Percentiles rank a stretch among this genome's conserved stretches.
Conservation (phyloP, 2,888 invertebrate genomes). For the Amphipyra tragopoginis region DNA sequence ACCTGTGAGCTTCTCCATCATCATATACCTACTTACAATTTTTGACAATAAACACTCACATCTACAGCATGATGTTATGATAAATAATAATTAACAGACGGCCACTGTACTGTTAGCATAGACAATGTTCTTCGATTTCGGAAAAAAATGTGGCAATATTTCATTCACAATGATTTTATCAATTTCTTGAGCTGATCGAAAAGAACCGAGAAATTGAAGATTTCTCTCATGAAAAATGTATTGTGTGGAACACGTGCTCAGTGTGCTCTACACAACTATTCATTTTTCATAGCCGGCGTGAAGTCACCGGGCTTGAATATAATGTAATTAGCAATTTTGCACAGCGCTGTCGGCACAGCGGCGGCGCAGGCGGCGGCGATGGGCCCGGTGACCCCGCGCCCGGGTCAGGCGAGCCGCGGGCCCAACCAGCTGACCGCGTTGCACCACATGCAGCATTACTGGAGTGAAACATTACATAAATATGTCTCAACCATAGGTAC, state of each 20-base stretch:
- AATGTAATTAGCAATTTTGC: constrained; percentile 87
- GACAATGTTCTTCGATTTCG: too few species aligned
- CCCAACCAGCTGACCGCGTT: constrained; percentile 68
- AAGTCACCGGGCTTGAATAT: constrained; percentile 70
- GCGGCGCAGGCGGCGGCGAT: constrained; percentile 51
- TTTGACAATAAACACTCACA: too few species aligned
- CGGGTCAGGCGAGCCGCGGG: constrained; percentile 64
- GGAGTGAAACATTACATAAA: constrained; percentile 49
- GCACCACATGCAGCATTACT: constrained; percentile 66
- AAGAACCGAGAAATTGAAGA: too few species aligned
- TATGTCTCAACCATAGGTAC: not conserved
- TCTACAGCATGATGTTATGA: too few species aligned
- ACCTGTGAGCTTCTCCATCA: too few species aligned
- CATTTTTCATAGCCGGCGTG: constrained; percentile 47
- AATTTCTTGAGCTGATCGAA: too few species aligned
- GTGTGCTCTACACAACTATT: too few species aligned
- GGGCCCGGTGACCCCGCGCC: constrained; percentile 71
- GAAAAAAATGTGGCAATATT: too few species aligned
- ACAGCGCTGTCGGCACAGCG: constrained; percentile 75
- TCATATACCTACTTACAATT: too few species aligned
- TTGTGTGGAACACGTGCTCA: constrained; percentile 58
- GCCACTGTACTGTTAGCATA: too few species aligned
- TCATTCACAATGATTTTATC: too few species aligned
- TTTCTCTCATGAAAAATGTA: constrained; percentile 37
- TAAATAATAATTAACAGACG: too few species aligned